Conservation (phyloP, 2,797 vertebrate species). For the Myripristis jacobus region DNA sequence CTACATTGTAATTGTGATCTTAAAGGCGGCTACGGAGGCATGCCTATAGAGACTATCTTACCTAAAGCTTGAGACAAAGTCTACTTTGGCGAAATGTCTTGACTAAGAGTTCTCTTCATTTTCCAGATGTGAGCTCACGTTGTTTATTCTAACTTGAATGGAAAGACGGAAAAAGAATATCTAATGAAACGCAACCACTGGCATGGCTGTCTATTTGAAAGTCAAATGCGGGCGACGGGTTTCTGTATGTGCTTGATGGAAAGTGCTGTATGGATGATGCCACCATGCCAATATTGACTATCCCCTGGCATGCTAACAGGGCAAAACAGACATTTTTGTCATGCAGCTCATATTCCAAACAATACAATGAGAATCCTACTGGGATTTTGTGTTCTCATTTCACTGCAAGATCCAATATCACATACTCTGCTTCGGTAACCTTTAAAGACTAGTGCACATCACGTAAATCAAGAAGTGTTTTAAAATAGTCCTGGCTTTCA, state of each 20-base stretch:
- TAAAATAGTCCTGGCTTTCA: not conserved
- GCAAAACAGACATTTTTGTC: constrained; percentile 24
- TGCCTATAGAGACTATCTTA: not conserved
- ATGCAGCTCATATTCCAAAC: constrained; percentile 31
- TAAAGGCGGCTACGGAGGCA: not conserved
- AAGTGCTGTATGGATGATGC: not conserved
- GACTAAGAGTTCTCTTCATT: not conserved
- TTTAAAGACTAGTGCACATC: not conserved
- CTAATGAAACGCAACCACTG: not conserved
- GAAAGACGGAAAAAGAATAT: not conserved
- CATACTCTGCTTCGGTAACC: not conserved
- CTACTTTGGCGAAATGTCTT: not conserved
- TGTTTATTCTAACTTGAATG: not conserved
- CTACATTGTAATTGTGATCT: not conserved
- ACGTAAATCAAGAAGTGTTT: not conserved
- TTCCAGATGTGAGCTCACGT: not conserved
- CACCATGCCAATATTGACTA: not conserved
- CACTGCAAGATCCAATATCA: not conserved
- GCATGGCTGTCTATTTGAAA: constrained; percentile 33
- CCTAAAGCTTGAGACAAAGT: not conserved
- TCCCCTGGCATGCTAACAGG: not conserved
- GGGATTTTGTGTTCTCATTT: constrained; percentile 27
- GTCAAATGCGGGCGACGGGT: constrained; percentile 31
- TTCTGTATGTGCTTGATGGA: constrained; percentile 28
- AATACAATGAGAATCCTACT: constrained; percentile 23